Base-by-base conservation (phyloP, 92 coral and sea anemone genomes). In the Heliopora coerulea region DNA sequence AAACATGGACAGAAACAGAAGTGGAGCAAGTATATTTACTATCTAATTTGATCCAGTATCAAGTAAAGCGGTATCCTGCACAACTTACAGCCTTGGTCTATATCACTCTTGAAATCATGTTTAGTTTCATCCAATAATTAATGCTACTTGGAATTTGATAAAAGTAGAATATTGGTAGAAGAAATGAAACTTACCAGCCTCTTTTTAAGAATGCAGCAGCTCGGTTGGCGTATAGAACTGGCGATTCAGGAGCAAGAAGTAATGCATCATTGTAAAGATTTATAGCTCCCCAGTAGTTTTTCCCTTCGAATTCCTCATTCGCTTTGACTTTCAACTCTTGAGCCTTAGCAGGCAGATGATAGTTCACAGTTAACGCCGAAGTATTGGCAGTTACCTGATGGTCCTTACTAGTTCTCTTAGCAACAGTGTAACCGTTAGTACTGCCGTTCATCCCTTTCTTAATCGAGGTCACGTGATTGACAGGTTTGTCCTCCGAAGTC, bases 171-270 rank as follows among this genome's bases (percentile, higher is more conserved):
- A 20, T 1, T 12, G 27, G 3, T 7, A 56, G 14, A 14, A 31
- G 48, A 37, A 18, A 11, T 4, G 37, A 20, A 28, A 40, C 93
- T 80, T 86, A 93, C 98, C 98, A 93, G 13, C 93, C 87, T 80
- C 98, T 79, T 73, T 93, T 93, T 79, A 93, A 83, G 68, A 33
- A 93, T 1, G 98, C 98, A 25, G 98, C 98, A 50, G 98, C 98
- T 58, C 98, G 86, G 65, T 93, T 93, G 25, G 98, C 96, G 78
- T 93, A 89, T 17, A 93, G 80, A 42, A 93, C 84, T 21, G 98
- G 91, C 59, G 98, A 87, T 54, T 85, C 65, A 14, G 88, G 90
- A 13, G 96, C 96, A 37, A 85, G 41, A n/a, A 68, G 72, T 44
- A 93, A 79, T 24, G 98, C 98, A 64, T 89, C 89, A 72, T 93